Conservation (phyloP, 30 jellyfish, hydroid and myxozoan genomes). For the Catostylus mosaicus region DNA sequence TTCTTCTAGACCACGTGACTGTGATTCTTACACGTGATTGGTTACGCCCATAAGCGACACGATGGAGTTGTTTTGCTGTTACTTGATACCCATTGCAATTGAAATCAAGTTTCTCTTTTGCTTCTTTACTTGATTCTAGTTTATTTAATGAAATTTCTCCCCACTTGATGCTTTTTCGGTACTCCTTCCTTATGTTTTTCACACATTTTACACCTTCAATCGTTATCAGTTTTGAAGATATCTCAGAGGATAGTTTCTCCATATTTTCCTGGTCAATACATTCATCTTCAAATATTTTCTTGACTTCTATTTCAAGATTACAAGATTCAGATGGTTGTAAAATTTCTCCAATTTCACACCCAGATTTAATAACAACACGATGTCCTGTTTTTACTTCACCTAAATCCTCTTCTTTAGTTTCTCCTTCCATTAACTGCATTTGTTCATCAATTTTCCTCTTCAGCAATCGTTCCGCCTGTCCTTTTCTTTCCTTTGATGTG, state of each 20-base stretch:
- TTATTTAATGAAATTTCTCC: neutral
- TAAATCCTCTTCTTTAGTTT: conserved; percentile 4
- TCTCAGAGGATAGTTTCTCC: neutral
- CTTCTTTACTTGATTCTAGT: neutral
- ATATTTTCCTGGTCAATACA: neutral
- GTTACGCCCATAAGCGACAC: neutral
- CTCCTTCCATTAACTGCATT: neutral
- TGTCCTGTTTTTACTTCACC: conserved; percentile 6
- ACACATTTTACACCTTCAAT: neutral
- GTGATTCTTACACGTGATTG: conserved; percentile 1
- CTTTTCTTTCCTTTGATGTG: neutral
- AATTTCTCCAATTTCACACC: conserved; percentile 2
- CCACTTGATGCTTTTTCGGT: neutral
- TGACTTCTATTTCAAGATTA: neutral
- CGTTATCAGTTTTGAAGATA: neutral
- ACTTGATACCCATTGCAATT: conserved; percentile 1
- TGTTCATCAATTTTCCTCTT: neutral
- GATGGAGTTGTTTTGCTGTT: neutral
- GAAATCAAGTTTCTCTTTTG: neutral
- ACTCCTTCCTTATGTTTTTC: neutral
- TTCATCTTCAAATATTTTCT: neutral
- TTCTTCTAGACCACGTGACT: conserved; percentile 39
- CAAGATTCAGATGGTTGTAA: neutral
- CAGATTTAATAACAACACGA: conserved; percentile 27
- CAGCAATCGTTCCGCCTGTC: neutral